These are phyloP conservation scores for Ochotona curzoniae DNA, from an alignment of 2,113 vertebrate species.

Conservation along the genomic window DNA sequence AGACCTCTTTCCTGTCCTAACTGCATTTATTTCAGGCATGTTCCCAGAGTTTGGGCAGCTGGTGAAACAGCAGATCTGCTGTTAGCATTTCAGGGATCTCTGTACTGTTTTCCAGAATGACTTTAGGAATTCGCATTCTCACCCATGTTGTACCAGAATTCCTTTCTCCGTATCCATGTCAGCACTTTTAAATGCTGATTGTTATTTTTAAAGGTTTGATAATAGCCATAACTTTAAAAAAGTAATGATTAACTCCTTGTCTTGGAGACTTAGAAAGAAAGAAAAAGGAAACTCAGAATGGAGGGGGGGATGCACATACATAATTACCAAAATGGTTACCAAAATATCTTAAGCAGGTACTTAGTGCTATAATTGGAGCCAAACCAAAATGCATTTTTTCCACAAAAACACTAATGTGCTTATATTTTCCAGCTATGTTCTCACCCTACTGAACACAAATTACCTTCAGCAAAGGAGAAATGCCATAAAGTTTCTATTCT, in stretches of 20 bases:
- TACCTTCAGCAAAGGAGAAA: slow-evolving; percentile 46
- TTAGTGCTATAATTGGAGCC: neutral
- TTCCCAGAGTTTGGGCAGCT: too few relatives aligned
- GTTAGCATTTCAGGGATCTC: too few relatives aligned
- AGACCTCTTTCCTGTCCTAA: too few relatives aligned
- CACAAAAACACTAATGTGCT: neutral
- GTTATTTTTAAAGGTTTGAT: too few relatives aligned
- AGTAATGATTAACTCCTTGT: neutral
- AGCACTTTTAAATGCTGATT: too few relatives aligned
- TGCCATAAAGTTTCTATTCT: neutral
- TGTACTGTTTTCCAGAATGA: too few relatives aligned
- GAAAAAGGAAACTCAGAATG: neutral
- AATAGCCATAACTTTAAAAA: neutral
- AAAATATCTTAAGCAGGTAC: neutral
- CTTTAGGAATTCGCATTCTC: too few relatives aligned
- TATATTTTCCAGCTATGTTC: neutral
- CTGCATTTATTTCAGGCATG: too few relatives aligned
- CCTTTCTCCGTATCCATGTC: too few relatives aligned
- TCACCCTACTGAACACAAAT: neutral
- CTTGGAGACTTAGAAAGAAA: slow-evolving; percentile 20
- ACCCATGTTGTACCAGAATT: too few relatives aligned
- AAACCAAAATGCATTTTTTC: neutral
- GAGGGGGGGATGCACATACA: neutral
- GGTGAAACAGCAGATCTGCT: too few relatives aligned
- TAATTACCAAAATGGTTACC: neutral